Base-by-base conservation (phyloP, 2,888 invertebrate species). In the Xestia ashworthii region DNA sequence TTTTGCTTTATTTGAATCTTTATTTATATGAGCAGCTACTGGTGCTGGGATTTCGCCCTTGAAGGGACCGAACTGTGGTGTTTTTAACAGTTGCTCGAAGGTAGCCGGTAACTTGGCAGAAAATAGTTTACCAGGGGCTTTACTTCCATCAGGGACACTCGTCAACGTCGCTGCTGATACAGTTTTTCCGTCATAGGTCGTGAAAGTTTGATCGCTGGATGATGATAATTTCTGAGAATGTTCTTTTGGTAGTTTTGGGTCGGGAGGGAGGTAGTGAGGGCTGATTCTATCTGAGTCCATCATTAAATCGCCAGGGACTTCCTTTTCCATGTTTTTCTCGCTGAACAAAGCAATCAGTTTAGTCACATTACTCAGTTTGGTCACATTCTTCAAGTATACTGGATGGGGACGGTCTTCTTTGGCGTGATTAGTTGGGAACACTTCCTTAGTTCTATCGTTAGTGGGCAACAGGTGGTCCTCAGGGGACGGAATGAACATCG, bases 401-500 rank as follows among this genome's bases (percentile, higher is more conserved):
- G 97, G 95, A 88, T 97, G 93, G 80, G 97, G 97, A 81, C 97
- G 92, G 46, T 96, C 95, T 91, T 96, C 97, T 89, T 96, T 96
- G 22, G 96, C 95, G 65, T 96, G 96, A 72, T 96, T 95, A 74
- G 90, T 93, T 8, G 95, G 94, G 82, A 96, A 95, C 32, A 96
- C 89, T 92, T 97, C 95, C 82, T 95, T 95, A 5, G 96, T 96
- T 84, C 90, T 93, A 53, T 95, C 95, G 66, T 93, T 91, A 19
- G 92, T 93, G 1, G 95, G 85, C 81, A 95, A 77, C 87, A 97
- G 89, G 88, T 97, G 97, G 87, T 98, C 98, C 19, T 97, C 97
- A 0, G 98, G 98, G 0, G 98, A 98, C 1, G 98, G 98, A 86
- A 98, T 97, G 87, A 98, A 98, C 96, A 98, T 98, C 0, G 98